A percentile compares a stretch with the other conserved stretches of the same genome.
phyloP scores from a whole-genome alignment of 2,888 invertebrate genomes.

The Ennomos quercinarius region DNA sequence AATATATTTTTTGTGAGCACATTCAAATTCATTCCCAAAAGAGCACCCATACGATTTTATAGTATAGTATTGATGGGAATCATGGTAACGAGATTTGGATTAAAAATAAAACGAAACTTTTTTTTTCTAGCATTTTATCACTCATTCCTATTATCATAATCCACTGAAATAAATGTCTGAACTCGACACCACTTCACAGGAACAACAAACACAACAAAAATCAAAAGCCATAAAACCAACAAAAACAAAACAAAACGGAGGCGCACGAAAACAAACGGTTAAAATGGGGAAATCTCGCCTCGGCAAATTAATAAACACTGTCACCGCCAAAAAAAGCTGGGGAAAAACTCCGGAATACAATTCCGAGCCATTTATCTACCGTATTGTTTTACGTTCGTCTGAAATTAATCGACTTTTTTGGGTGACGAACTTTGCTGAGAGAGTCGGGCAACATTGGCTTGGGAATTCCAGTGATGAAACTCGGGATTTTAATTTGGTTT shows the following conservation, averaged over 20 bases:
- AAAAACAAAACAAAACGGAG: slow-evolving; percentile 24
- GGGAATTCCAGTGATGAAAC: neutral
- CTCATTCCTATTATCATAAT: neutral
- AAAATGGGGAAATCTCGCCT: slow-evolving; percentile 16
- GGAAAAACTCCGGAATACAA: slow-evolving; percentile 13
- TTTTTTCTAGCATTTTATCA: neutral
- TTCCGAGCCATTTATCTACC: slow-evolving; percentile 26
- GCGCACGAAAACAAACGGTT: slow-evolving; percentile 19
- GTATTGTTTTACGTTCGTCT: slow-evolving; percentile 26
- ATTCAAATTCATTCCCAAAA: too few relatives aligned
- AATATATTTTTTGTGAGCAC: too few relatives aligned
- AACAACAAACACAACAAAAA: neutral
- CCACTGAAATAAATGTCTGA: slow-evolving; percentile 1
- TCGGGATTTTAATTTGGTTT: too few relatives aligned
- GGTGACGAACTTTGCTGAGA: slow-evolving; percentile 29
- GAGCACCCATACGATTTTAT: too few relatives aligned
- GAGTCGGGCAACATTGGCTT: slow-evolving; percentile 13
- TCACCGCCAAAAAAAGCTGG: slow-evolving; percentile 17
- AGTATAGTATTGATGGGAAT: too few relatives aligned
- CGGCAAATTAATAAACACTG: slow-evolving; percentile 36
- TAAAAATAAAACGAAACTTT: too few relatives aligned
- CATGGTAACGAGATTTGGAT: too few relatives aligned
- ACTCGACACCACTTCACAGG: neutral
- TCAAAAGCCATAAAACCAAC: slow-evolving; percentile 23
- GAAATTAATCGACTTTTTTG: slow-evolving; percentile 42